Conservation (phyloP, 2,797 vertebrate genomes). For the Esox lucius region DNA sequence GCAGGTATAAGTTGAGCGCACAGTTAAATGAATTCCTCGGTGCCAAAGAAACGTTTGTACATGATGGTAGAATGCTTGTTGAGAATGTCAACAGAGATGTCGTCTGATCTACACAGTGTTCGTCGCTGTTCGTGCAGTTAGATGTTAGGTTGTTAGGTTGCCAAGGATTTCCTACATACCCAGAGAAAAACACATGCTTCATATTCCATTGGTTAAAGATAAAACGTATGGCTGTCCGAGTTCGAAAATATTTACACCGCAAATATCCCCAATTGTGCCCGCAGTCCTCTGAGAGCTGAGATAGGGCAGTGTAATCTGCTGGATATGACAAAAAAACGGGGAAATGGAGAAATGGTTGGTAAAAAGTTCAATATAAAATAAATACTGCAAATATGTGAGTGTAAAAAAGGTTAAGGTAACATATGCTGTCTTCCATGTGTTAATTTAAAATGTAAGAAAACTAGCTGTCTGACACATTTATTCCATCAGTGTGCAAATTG, state of each 20-base stretch:
- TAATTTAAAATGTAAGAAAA: slow-evolving; percentile 26
- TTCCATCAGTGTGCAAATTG: slow-evolving; percentile 63
- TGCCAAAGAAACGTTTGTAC: not conserved
- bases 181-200: not conserved
- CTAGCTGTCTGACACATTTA: slow-evolving; percentile 58
- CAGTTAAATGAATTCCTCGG: not conserved
- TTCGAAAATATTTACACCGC: not conserved
- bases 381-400: slow-evolving; percentile 41
- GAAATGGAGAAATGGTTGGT: too few species aligned
- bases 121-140: not conserved
- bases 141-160: not conserved
- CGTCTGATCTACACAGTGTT: not conserved
- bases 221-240: not conserved
- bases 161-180: not conserved
- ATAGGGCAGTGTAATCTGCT: too few species aligned
- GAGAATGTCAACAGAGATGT: not conserved
- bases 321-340: too few species aligned
- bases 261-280: too few species aligned
- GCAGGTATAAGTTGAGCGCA: not conserved
- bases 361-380: slow-evolving; percentile 28
- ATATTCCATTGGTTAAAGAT: not conserved
- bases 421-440: slow-evolving; percentile 57
- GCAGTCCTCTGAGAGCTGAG: too few species aligned
- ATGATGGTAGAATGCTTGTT: not conserved
- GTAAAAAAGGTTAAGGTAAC: slow-evolving; percentile 60